phyloP scores from a whole-genome alignment of 2,888 invertebrate species.

The Rosalia funebris region DNA sequence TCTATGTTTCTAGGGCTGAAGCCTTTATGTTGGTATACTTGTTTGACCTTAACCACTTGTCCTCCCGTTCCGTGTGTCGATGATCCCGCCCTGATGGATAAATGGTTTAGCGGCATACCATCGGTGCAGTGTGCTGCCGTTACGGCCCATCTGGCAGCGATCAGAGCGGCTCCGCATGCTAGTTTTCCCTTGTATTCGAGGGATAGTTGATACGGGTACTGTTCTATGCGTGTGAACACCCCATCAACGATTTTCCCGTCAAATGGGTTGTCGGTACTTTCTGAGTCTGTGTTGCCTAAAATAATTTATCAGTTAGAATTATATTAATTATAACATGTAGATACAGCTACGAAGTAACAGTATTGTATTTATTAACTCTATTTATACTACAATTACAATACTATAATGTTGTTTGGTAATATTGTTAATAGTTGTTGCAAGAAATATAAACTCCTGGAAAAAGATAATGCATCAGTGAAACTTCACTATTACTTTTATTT shows the following conservation, averaged over 20 bases:
- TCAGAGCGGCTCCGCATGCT: slow-evolving; percentile 66
- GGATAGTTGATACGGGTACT: slow-evolving; percentile 63
- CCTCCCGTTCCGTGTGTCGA: slow-evolving; percentile 8
- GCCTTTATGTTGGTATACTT: slow-evolving; percentile 10
- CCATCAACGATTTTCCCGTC: background rate
- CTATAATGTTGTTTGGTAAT: too few species aligned
- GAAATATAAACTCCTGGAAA: too few species aligned
- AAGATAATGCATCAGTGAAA: too few species aligned
- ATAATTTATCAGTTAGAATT: too few species aligned
- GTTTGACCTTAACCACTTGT: slow-evolving; percentile 17
- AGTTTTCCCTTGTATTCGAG: slow-evolving; percentile 64
- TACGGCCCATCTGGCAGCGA: slow-evolving; percentile 64
- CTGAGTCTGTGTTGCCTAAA: background rate
- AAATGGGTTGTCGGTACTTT: background rate
- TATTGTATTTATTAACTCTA: too few species aligned
- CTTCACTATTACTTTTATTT: too few species aligned
- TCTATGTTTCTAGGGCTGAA: slow-evolving; percentile 10
- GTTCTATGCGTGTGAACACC: background rate
- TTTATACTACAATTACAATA: too few species aligned
- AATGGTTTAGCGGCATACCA: slow-evolving; percentile 55
- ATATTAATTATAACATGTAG: too few species aligned
- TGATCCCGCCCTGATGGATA: slow-evolving; percentile 24
- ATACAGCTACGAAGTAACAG: too few species aligned
- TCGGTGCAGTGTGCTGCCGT: slow-evolving; percentile 60
- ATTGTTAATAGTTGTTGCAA: too few species aligned